Evolutionary conservation across 2,888 invertebrate species (phyloP).

Genomic region (Cheilosia urbana): DNA sequence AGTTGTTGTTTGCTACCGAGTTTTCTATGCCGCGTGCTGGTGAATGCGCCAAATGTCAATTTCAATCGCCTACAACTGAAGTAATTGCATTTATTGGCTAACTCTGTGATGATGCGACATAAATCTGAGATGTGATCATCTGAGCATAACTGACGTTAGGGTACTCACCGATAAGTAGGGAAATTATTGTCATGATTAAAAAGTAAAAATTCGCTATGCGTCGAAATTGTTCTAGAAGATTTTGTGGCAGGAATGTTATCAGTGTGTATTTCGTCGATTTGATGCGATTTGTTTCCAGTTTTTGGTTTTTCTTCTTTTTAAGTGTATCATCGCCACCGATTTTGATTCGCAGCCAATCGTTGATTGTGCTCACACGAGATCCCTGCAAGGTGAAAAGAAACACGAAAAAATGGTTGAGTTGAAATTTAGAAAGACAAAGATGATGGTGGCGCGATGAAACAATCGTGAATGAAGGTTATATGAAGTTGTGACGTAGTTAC

Average conservation of each 20-base stretch:
- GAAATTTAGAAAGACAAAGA: background rate
- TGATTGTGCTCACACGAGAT: conserved; percentile 85
- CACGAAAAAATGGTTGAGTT: background rate
- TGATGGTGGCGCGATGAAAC: background rate
- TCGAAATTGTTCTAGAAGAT: conserved; percentile 92
- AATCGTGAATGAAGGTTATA: background rate
- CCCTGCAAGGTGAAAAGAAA: conserved; percentile 83
- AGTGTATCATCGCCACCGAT: conserved; percentile 86
- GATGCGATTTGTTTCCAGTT: conserved; percentile 84
- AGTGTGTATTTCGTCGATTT: conserved; percentile 90
- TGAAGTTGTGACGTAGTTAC: no score
- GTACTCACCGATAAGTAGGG: conserved; percentile 87
- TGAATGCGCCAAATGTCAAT: conserved; percentile 28
- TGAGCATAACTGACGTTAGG: background rate
- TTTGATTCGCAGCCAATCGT: conserved; percentile 86
- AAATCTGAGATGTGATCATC: conserved; percentile 23
- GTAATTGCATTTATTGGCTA: conserved; percentile 4
- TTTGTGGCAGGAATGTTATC: conserved; percentile 92
- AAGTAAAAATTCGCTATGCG: conserved; percentile 94
- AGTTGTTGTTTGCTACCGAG: background rate
- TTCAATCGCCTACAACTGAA: background rate
- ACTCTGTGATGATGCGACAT: background rate
- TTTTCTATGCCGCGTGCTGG: background rate
- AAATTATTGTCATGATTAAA: conserved; percentile 89
- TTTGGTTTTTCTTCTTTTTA: conserved; percentile 80